Percentiles rank a stretch among this genome's conserved stretches.
Conservation (phyloP, 2,113 vertebrate species). For the Ctenomys sociabilis region DNA sequence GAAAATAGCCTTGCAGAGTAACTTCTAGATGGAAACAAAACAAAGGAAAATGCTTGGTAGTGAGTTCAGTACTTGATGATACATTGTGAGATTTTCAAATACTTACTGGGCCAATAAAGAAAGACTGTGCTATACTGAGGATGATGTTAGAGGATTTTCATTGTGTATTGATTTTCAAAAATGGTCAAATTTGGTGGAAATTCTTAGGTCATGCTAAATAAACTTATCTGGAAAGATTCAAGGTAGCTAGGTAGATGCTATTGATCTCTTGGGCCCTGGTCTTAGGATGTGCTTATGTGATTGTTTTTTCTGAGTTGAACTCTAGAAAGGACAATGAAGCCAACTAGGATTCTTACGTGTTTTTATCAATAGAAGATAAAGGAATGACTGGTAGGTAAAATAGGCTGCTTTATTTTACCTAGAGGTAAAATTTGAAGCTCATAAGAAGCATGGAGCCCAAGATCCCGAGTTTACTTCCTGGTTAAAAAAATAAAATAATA, state of each 20-base stretch:
- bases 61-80: slow-evolving; percentile 39
- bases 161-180: background rate
- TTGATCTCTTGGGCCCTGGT: background rate
- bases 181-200: background rate
- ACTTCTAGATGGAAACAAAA: slow-evolving; percentile 51
- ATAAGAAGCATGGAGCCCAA: background rate
- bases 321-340: background rate
- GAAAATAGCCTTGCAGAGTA: background rate
- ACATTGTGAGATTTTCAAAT: slow-evolving; percentile 10
- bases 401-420: background rate
- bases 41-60: slow-evolving; percentile 41
- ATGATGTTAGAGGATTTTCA: slow-evolving; percentile 19
- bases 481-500: too few relatives aligned
- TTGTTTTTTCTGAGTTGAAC: slow-evolving; percentile 18
- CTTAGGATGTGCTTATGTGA: slow-evolving; percentile 23
- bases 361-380: slow-evolving; percentile 34
- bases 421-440: background rate
- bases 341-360: background rate
- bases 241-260: background rate
- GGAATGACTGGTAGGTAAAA: background rate
- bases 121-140: background rate
- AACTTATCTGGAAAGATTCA: slow-evolving; percentile 3
- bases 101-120: slow-evolving; percentile 25
- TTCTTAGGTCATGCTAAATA: background rate
- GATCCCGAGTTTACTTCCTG: too few relatives aligned